Percentiles rank a stretch among this genome's conserved stretches.
These are phyloP conservation scores for Dromaius novaehollandiae DNA, from an alignment of 2,113 vertebrate species.

Conservation along the genomic window DNA sequence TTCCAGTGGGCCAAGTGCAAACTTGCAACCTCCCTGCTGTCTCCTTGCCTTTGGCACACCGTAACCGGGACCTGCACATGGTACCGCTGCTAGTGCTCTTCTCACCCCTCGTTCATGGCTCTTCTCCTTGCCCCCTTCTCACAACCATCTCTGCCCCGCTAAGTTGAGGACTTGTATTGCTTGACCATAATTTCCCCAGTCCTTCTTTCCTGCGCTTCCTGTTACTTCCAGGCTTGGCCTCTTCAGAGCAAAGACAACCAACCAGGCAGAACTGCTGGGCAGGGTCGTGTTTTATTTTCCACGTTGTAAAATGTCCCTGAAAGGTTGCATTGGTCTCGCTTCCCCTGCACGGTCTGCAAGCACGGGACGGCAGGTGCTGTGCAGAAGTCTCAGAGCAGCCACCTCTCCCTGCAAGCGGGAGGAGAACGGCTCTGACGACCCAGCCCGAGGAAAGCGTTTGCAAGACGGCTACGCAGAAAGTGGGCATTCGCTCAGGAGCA, in stretches of 20 bases:
- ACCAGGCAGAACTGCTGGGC: neutral
- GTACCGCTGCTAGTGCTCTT: too few relatives aligned
- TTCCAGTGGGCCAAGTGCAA: neutral
- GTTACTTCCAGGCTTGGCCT: neutral
- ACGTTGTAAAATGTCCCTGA: neutral
- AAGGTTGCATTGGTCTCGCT: neutral
- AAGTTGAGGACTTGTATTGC: neutral
- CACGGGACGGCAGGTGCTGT: neutral
- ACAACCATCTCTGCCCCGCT: too few relatives aligned
- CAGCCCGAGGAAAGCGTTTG: neutral
- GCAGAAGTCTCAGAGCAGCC: neutral
- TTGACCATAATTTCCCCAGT: fast-evolving
- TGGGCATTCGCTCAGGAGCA: neutral
- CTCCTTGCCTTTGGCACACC: too few relatives aligned
- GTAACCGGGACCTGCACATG: neutral
- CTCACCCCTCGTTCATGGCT: too few relatives aligned
- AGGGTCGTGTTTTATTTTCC: neutral
- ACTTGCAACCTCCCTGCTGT: neutral
- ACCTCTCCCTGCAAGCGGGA: neutral
- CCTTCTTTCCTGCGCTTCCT: fast-evolving
- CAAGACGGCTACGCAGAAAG: neutral
- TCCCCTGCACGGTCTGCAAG: neutral
- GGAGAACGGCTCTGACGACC: neutral
- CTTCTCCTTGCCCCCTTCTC: too few relatives aligned
- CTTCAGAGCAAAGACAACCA: neutral